These are phyloP conservation scores for Ophonus ardosiacus DNA, from an alignment of 2,888 invertebrate genomes.

Conservation along the genomic window DNA sequence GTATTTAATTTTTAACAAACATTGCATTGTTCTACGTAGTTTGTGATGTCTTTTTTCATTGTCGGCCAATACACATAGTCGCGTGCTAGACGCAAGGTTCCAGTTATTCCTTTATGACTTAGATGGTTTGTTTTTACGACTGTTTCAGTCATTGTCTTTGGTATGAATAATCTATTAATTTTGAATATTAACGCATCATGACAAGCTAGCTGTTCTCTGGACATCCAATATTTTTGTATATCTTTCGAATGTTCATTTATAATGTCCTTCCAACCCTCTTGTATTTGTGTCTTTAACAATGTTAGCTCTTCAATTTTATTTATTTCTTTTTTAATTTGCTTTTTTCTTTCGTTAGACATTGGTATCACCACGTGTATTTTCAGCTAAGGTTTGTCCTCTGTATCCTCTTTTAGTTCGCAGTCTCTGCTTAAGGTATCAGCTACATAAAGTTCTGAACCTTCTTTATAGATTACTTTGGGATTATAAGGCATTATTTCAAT, in stretches of 20 bases:
- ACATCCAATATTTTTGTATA: slow-evolving; percentile 63
- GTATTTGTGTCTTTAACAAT: too few relatives aligned
- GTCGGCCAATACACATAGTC: neutral
- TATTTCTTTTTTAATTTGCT: neutral
- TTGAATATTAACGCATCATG: slow-evolving; percentile 65
- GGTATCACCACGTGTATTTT: neutral
- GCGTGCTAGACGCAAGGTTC: neutral
- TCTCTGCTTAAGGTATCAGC: slow-evolving; percentile 66
- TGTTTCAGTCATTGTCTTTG: slow-evolving; percentile 7
- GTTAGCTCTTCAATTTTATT: slow-evolving; percentile 63
- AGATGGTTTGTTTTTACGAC: neutral
- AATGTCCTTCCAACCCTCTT: neutral
- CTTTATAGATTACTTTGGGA: too few relatives aligned
- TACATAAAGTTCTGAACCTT: too few relatives aligned
- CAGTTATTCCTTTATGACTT: neutral
- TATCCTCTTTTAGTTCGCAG: slow-evolving; percentile 62
- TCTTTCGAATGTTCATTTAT: neutral
- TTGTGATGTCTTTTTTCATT: too few relatives aligned
- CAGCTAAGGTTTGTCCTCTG: slow-evolving; percentile 51
- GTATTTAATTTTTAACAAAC: neutral
- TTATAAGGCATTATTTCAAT: slow-evolving; percentile 67
- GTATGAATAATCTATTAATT: slow-evolving; percentile 64
- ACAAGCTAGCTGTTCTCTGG: slow-evolving; percentile 60
- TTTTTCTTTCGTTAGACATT: neutral
- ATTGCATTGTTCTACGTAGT: neutral